These are phyloP conservation scores for Patiria miniata DNA, from an alignment of 35 echinoderm and acorn worm species.

Conservation along the genomic window DNA sequence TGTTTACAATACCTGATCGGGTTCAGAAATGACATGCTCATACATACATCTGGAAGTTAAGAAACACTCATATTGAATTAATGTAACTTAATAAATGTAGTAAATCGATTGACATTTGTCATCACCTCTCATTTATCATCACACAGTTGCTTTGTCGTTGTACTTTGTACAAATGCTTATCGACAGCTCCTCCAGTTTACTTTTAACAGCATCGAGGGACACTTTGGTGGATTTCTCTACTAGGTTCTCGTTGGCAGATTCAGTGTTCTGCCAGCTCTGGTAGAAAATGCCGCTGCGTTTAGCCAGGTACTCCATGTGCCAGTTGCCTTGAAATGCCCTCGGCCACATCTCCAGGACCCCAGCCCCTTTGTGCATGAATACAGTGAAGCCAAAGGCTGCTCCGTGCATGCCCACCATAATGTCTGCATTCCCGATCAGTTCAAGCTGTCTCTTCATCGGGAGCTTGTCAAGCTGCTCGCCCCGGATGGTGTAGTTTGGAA, in stretches of 20 bases:
- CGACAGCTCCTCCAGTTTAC: neutral
- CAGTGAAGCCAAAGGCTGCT: neutral
- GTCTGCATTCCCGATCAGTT: neutral
- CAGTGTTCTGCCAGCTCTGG: constrained; percentile 23
- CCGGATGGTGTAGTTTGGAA: neutral
- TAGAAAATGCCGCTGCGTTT: constrained; percentile 29
- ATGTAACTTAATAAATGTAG: too few relatives aligned
- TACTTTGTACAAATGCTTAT: constrained; percentile 5
- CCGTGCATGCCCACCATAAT: constrained; percentile 14
- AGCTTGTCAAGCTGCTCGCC: constrained; percentile 2
- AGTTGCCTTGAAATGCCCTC: neutral
- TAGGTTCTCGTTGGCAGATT: neutral
- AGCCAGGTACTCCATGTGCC: constrained; percentile 39
- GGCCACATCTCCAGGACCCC: constrained; percentile 15
- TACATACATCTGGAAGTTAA: too few relatives aligned
- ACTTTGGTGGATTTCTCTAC: constrained; percentile 7
- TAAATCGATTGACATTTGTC: too few relatives aligned
- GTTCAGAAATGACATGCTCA: too few relatives aligned
- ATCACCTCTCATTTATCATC: too few relatives aligned
- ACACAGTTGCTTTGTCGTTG: neutral
- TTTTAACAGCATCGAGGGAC: neutral
- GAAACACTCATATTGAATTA: too few relatives aligned
- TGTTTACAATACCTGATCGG: too few relatives aligned
- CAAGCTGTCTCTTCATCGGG: neutral
- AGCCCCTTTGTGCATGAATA: neutral